Conservation (phyloP, 2,797 vertebrate genomes). For the Lepus oiostolus region DNA sequence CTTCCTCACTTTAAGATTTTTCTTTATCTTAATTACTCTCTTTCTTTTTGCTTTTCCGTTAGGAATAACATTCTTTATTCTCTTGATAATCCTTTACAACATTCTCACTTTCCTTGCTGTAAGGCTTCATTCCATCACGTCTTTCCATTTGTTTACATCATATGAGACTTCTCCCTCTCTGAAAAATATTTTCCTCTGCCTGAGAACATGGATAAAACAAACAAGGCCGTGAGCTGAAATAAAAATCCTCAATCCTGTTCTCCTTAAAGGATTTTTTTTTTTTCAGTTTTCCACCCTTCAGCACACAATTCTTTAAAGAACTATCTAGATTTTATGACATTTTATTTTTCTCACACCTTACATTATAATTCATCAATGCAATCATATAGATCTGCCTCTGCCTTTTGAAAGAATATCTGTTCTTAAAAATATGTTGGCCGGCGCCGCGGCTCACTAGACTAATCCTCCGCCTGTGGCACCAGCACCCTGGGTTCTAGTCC, state of each 20-base stretch:
- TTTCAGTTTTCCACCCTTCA: neutral
- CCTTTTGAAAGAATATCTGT: no score
- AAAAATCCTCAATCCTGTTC: neutral
- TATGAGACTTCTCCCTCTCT: neutral
- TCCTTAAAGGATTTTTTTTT: constrained; percentile 8
- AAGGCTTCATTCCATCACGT: neutral
- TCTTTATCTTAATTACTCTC: neutral
- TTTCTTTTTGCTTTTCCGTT: neutral
- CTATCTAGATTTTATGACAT: neutral
- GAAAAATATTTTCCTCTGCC: neutral
- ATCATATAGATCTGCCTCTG: neutral
- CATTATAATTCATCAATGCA: constrained; percentile 22
- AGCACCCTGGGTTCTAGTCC: no score
- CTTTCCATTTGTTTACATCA: neutral
- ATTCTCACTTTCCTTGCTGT: neutral
- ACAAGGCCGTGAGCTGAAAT: neutral
- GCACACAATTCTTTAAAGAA: neutral
- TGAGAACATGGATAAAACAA: neutral
- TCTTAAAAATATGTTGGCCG: no score
- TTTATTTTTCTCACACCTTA: neutral
- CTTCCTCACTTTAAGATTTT: neutral
- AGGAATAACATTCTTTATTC: neutral
- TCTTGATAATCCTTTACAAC: neutral
- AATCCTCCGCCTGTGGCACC: no score
- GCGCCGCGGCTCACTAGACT: no score